Percentiles rank a stretch among this genome's conserved stretches.
Conservation (phyloP, 2,888 invertebrate species). For the Microchrysa polita region DNA sequence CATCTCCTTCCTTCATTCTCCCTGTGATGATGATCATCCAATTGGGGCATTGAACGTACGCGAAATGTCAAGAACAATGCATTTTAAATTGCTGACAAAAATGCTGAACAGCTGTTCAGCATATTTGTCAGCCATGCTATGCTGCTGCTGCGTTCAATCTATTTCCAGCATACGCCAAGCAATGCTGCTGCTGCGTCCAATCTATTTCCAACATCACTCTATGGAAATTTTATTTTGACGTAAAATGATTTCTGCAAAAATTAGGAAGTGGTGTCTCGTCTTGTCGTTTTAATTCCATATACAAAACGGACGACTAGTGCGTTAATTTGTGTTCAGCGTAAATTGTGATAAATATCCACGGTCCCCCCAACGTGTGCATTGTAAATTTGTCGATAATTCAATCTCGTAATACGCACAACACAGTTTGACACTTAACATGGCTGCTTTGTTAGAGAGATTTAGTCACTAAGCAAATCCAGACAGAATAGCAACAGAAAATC, state of each 20-base stretch:
- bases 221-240: conserved; percentile 40
- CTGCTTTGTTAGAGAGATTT: conserved; percentile 44
- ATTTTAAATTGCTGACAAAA: too few species aligned
- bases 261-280: conserved; percentile 1
- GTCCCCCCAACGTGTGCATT: conserved; percentile 15
- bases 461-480: conserved; percentile 25
- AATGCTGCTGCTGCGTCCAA: too few species aligned
- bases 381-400: conserved; percentile 17
- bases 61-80: too few species aligned
- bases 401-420: not conserved
- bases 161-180: too few species aligned
- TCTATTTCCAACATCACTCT: conserved; percentile 20
- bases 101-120: too few species aligned
- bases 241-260: conserved; percentile 40
- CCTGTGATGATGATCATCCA: too few species aligned
- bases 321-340: not conserved
- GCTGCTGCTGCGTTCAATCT: too few species aligned
- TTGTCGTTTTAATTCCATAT: not conserved
- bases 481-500: not conserved
- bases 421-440: conserved; percentile 40
- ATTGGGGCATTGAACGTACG: too few species aligned
- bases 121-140: too few species aligned
- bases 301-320: not conserved
- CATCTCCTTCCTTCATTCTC: too few species aligned
- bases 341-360: conserved; percentile 17